Evolutionary conservation across 2,888 invertebrate species (phyloP), one percentile per base, ranked within the genome.

Genomic region (Eledona agricola): DNA sequence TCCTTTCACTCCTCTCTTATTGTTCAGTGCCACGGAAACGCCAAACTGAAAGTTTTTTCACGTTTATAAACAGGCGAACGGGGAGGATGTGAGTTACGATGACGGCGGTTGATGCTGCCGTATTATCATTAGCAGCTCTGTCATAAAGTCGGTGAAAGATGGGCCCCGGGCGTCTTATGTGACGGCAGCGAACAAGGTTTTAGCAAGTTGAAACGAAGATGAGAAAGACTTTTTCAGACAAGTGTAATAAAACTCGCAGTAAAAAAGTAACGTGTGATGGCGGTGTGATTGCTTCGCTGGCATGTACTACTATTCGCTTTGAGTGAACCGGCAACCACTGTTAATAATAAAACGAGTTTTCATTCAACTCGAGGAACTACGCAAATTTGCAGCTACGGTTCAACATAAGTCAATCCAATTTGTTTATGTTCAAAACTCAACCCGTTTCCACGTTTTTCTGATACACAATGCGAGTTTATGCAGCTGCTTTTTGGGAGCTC

Each of bases 231-330:
- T 46, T 32, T 40, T 32, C 32, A 32, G 19, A 40, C 46, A 31
- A 46, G 52, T 20, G 45, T 37, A 51, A 51, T 46, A 52, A 46
- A 52, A 46, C 46, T 38, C 25, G 40, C 43, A 46, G 40, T 52
- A 46, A 46, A 46, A 38, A 23, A 35, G 10, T 34, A 43, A 34
- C 51, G 35, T 35, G 46, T 38, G 31, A 45, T 22, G 22, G 15
- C 45, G 34, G 10, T 40, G 40, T 40, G 31, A 35, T 26, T 51
- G 49, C 38, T 40, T 40, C n/a, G n/a, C n/a, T n/a, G n/a, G n/a
- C n/a, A n/a, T n/a, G n/a, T n/a, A n/a, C n/a, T n/a, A n/a, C n/a
- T n/a, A n/a, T n/a, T n/a, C n/a, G n/a, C n/a, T n/a, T n/a, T n/a
- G n/a, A n/a, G n/a, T n/a, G n/a, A n/a, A n/a, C n/a, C n/a, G n/a